Percentiles rank a stretch among this genome's conserved stretches.
These are phyloP conservation scores for Nomada fucata DNA, from an alignment of 2,888 invertebrate genomes.

Conservation along the genomic window DNA sequence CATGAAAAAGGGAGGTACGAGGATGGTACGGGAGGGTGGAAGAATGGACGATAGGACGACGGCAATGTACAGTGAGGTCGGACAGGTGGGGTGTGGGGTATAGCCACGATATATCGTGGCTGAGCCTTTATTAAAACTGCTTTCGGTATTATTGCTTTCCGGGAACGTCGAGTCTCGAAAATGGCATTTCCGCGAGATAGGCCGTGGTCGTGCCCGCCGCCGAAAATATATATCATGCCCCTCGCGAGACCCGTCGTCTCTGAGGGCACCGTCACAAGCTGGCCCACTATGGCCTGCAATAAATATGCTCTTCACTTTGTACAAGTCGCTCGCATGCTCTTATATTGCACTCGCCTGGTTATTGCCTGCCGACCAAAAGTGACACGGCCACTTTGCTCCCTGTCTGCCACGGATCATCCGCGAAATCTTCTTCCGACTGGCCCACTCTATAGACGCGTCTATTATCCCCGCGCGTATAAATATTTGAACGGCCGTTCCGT, in stretches of 20 bases:
- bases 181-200: constrained; percentile 76
- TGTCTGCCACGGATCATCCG: constrained; percentile 44
- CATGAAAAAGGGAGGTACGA: constrained; percentile 36
- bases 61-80: constrained; percentile 66
- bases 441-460: not conserved
- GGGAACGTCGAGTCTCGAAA: constrained; percentile 75
- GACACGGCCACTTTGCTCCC: constrained; percentile 55
- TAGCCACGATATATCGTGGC: constrained; percentile 74
- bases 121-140: constrained; percentile 79
- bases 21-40: constrained; percentile 50
- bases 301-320: constrained; percentile 74
- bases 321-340: constrained; percentile 67
- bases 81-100: constrained; percentile 67
- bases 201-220: constrained; percentile 58
- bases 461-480: constrained; percentile 2
- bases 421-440: constrained; percentile 47
- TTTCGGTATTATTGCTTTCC: constrained; percentile 79
- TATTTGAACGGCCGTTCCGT: constrained; percentile 38
- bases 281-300: constrained; percentile 64
- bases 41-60: constrained; percentile 68
- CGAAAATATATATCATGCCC: constrained; percentile 61
- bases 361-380: constrained; percentile 64
- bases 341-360: constrained; percentile 66
- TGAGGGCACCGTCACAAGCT: constrained; percentile 55
- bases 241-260: constrained; percentile 53